These are phyloP conservation scores for Epinephelus moara DNA, from an alignment of 2,113 vertebrate species.

Conservation along the genomic window DNA sequence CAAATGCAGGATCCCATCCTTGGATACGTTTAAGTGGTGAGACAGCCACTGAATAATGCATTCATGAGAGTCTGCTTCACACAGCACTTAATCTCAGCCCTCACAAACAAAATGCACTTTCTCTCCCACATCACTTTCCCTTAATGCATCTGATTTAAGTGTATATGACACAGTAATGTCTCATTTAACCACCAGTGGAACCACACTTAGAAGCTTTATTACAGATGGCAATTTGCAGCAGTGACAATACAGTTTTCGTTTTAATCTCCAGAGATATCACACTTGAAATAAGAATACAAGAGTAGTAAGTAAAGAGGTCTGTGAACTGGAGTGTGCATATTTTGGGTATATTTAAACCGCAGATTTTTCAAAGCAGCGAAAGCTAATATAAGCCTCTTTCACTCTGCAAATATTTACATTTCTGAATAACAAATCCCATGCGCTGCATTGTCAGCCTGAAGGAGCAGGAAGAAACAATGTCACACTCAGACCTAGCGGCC, in stretches of 20 bases:
- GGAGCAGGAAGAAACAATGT: conserved; percentile 17
- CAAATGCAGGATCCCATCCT: conserved; percentile 9
- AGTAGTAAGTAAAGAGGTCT: not conserved
- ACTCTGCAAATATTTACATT: conserved; percentile 20
- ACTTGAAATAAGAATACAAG: not conserved
- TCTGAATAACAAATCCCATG: not conserved
- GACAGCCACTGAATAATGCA: conserved; percentile 53
- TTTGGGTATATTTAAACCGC: not conserved
- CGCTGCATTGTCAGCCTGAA: conserved; percentile 1
- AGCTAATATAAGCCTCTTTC: not conserved
- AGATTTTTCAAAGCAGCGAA: not conserved
- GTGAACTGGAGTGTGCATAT: not conserved
- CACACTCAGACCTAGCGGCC: not conserved
- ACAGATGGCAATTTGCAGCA: not conserved
- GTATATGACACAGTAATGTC: conserved; percentile 15
- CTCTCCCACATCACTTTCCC: not conserved
- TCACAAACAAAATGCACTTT: conserved; percentile 8
- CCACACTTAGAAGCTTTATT: not conserved
- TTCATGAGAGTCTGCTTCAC: conserved; percentile 19
- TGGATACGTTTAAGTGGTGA: conserved; percentile 38
- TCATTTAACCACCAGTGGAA: conserved; percentile 12
- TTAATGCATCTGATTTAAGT: conserved; percentile 28
- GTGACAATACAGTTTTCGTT: not conserved
- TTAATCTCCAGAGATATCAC: not conserved
- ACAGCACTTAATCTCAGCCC: conserved; percentile 17